Percentiles rank a stretch among this genome's conserved stretches.
Conservation (phyloP, 1,140 invertebrate species). For the Cyclargus thomasi region DNA sequence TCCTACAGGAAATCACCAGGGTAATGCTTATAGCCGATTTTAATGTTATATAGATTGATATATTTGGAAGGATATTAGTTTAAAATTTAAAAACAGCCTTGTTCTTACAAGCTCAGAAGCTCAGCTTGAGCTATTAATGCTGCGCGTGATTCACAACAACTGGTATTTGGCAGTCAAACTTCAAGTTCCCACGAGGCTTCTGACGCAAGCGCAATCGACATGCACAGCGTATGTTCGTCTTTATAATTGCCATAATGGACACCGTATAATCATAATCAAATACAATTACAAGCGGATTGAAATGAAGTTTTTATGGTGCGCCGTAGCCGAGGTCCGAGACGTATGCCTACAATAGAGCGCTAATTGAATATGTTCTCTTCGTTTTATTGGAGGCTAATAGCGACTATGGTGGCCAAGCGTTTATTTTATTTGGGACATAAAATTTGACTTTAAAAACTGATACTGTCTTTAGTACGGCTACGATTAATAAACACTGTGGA, state of each 20-base stretch:
- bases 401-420: not conserved
- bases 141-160: not conserved
- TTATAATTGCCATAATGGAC: constrained; percentile 67
- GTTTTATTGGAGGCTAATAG: not conserved
- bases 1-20: too few species aligned
- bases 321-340: not conserved
- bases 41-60: too few species aligned
- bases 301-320: constrained; percentile 44
- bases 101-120: too few species aligned
- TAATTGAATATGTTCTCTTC: constrained; percentile 39
- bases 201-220: constrained; percentile 54
- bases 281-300: constrained; percentile 61
- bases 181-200: constrained; percentile 17
- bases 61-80: too few species aligned
- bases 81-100: too few species aligned
- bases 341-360: constrained; percentile 39
- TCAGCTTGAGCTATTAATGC: too few species aligned
- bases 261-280: constrained; percentile 63
- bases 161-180: constrained; percentile 19
- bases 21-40: too few species aligned
- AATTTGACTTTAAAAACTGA: too few species aligned
- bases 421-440: too few species aligned
- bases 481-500: too few species aligned
- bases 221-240: constrained; percentile 45
- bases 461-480: too few species aligned